Conservation (phyloP, 2,797 vertebrate genomes). For the Muraenolepis orangiensis region DNA sequence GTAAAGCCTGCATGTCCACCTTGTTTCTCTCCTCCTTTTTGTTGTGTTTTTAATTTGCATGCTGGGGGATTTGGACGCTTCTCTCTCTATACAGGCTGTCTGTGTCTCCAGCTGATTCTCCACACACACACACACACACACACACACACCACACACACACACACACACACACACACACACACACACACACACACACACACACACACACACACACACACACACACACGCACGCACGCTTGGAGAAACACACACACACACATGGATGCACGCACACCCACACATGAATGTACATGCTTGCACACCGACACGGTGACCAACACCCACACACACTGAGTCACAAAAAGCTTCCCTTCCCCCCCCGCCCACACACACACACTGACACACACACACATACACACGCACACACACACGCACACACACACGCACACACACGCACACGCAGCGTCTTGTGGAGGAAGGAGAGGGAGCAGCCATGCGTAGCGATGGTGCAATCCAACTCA, state of each 20-base stretch:
- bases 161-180: slow-evolving; percentile 23
- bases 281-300: not conserved
- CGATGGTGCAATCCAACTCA: slow-evolving; percentile 72
- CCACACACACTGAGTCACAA: no score
- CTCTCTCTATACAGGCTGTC: slow-evolving; percentile 69
- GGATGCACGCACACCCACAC: not conserved
- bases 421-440: slow-evolving; percentile 36
- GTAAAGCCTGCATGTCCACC: slow-evolving; percentile 71
- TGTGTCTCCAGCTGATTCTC: slow-evolving; percentile 71
- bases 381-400: slow-evolving; percentile 21
- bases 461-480: slow-evolving; percentile 61
- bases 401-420: slow-evolving; percentile 25
- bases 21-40: slow-evolving; percentile 80
- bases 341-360: no score
- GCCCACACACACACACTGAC: slow-evolving; percentile 30
- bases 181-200: slow-evolving; percentile 25
- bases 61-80: slow-evolving; percentile 74
- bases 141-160: slow-evolving; percentile 27
- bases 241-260: slow-evolving; percentile 44
- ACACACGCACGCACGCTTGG: slow-evolving; percentile 44
- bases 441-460: slow-evolving; percentile 51
- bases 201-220: slow-evolving; percentile 37
- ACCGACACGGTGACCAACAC: not conserved
- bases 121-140: slow-evolving; percentile 37
- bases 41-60: slow-evolving; percentile 77